Percentiles rank a stretch among this genome's conserved stretches.
Evolutionary conservation across 2,797 vertebrate genomes (phyloP).

Genomic region (Limnodromus scolopaceus): DNA sequence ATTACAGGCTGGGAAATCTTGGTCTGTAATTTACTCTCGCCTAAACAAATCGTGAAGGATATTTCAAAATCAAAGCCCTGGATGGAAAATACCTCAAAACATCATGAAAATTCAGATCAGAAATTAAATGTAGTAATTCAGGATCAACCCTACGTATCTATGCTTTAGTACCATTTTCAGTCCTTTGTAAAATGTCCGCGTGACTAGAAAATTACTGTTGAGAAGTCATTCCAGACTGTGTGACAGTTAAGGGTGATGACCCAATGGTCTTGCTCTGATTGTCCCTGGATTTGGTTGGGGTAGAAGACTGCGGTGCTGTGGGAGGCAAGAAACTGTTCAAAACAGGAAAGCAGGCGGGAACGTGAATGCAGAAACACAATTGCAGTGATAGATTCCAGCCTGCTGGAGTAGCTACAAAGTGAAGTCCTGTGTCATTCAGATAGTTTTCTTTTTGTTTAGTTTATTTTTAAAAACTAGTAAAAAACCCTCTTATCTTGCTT

Average conservation of each 20-base stretch:
- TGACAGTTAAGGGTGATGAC: rapidly evolving
- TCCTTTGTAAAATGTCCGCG: not conserved
- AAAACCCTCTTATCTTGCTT: not conserved
- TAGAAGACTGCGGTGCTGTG: not conserved
- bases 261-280: not conserved
- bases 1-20: not conserved
- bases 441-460: not conserved
- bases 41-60: not conserved
- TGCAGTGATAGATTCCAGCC: not conserved
- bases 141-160: not conserved
- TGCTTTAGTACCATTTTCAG: not conserved
- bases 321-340: not conserved
- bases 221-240: not conserved
- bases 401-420: not conserved
- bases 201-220: not conserved
- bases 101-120: not conserved
- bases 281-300: not conserved
- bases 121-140: not conserved
- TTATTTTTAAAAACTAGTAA: not conserved
- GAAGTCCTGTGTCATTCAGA: not conserved
- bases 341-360: not conserved
- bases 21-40: not conserved
- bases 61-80: not conserved
- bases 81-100: not conserved
- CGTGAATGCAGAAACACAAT: not conserved